Conservation (phyloP, 2,888 invertebrate species). For the Endotricha flammealis region DNA sequence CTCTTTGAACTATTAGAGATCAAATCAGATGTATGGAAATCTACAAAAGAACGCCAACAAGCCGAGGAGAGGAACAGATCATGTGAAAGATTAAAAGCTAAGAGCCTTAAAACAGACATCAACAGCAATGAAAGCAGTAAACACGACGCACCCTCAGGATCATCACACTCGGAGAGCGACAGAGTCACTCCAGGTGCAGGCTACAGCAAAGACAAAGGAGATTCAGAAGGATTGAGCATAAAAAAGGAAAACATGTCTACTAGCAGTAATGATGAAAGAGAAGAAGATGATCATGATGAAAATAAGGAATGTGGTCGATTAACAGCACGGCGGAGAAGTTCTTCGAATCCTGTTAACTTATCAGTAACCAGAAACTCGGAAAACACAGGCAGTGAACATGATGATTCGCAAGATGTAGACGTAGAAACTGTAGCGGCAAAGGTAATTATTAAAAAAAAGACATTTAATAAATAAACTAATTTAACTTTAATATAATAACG, state of each 20-base stretch:
- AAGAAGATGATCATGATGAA: conserved; percentile 70
- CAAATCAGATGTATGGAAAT: conserved; percentile 87
- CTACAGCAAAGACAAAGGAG: conserved; percentile 69
- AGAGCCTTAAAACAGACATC: conserved; percentile 67
- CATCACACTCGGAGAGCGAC: conserved; percentile 73
- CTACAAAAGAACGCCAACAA: conserved; percentile 72
- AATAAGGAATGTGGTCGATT: conserved; percentile 69
- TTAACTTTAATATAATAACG: conserved; percentile 1
- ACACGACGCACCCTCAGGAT: conserved; percentile 70
- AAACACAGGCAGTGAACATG: conserved; percentile 78
- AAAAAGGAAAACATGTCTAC: conserved; percentile 76
- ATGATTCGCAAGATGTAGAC: conserved; percentile 74
- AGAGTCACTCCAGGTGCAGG: conserved; percentile 66
- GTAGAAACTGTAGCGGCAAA: conserved; percentile 74
- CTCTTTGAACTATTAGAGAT: conserved; percentile 90
- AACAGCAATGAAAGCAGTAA: conserved; percentile 76
- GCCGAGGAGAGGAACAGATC: conserved; percentile 72
- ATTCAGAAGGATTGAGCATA: conserved; percentile 65
- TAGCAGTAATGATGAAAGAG: conserved; percentile 72
- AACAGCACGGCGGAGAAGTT: conserved; percentile 82
- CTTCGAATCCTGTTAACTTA: conserved; percentile 90
- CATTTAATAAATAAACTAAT: background rate
- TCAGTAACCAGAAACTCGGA: conserved; percentile 79
- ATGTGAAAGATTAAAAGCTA: conserved; percentile 68
- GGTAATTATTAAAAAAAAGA: conserved; percentile 35